Percentiles rank a stretch among this genome's conserved stretches.
These are phyloP conservation scores for Hylomyscus alleni DNA, from an alignment of 2,797 vertebrate species.

Conservation along the genomic window DNA sequence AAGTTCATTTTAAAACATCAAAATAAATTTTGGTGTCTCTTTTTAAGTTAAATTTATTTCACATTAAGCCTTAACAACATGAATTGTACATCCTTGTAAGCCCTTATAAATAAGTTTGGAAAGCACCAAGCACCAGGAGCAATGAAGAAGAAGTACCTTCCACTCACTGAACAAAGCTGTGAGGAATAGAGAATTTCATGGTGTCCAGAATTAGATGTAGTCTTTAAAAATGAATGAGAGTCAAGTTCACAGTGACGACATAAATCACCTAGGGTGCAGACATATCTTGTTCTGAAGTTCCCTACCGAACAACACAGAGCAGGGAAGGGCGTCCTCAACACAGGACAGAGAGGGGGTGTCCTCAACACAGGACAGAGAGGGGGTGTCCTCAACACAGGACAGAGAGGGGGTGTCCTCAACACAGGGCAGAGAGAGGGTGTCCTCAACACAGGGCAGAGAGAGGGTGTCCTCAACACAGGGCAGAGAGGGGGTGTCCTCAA, in stretches of 20 bases:
- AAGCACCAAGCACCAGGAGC: neutral
- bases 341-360: no score
- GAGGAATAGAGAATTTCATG: neutral
- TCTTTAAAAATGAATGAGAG: conserved; percentile 25
- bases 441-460: no score
- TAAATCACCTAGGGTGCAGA: neutral
- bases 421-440: no score
- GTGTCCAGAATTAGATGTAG: neutral
- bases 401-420: no score
- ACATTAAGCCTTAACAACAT: neutral
- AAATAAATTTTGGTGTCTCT: conserved; percentile 26
- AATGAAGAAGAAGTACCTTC: conserved; percentile 39
- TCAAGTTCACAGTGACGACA: neutral
- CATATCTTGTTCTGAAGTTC: conserved; percentile 53
- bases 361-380: no score
- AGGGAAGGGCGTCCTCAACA: neutral
- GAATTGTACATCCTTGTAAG: neutral
- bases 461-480: no score
- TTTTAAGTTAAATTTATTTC: neutral
- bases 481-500: no score
- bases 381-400: no score
- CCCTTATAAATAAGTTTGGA: conserved; percentile 34
- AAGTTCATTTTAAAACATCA: conserved; percentile 57
- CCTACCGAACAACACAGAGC: conserved; percentile 2
- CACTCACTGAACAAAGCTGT: neutral